phyloP scores from a whole-genome alignment of 2,797 vertebrate genomes.

The Fundulus diaphanus region DNA sequence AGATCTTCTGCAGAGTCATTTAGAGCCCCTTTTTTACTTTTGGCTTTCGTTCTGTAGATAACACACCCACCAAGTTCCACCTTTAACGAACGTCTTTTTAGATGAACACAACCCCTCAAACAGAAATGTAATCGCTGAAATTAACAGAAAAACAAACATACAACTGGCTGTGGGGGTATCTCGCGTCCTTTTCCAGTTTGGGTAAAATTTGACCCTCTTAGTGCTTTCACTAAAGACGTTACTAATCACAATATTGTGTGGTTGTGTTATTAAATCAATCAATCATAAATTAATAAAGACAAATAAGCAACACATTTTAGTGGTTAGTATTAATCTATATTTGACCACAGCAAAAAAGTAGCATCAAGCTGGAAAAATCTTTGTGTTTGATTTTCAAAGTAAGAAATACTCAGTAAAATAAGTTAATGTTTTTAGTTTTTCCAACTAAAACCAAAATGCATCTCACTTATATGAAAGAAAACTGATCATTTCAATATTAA shows the following conservation, averaged over 20 bases:
- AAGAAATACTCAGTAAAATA: too few relatives aligned
- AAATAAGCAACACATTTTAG: not conserved
- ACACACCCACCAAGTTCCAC: constrained; percentile 44
- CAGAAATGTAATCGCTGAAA: constrained; percentile 5
- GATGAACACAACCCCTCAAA: constrained; percentile 9
- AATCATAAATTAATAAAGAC: not conserved
- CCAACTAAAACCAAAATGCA: too few relatives aligned
- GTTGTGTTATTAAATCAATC: too few relatives aligned
- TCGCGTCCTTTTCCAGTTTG: not conserved
- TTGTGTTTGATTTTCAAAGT: not conserved
- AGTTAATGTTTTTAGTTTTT: not conserved
- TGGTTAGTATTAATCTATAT: not conserved
- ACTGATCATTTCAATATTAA: too few relatives aligned
- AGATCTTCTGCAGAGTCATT: constrained; percentile 36
- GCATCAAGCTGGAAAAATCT: not conserved
- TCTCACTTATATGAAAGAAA: too few relatives aligned
- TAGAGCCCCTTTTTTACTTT: constrained; percentile 32
- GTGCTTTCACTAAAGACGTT: too few relatives aligned
- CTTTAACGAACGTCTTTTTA: constrained; percentile 31
- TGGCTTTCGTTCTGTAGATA: constrained; percentile 31
- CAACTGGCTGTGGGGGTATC: too few relatives aligned
- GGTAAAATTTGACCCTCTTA: not conserved
- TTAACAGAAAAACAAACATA: not conserved
- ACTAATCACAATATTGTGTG: too few relatives aligned
- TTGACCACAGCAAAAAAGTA: too few relatives aligned